Conservation (phyloP, 1,140 invertebrate species). For the Brachionus paranguensis region DNA sequence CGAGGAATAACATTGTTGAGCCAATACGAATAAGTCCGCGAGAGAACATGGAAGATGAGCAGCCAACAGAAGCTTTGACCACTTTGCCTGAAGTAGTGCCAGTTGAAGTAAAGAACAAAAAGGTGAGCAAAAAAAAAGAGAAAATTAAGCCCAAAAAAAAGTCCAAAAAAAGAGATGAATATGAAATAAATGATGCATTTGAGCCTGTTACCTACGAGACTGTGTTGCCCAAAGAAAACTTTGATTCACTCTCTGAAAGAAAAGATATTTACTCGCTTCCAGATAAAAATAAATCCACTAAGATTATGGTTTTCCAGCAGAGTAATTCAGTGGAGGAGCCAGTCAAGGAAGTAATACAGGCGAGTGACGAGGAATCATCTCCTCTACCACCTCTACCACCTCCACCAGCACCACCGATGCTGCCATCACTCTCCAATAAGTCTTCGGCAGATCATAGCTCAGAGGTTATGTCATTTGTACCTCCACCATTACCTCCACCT, state of each 20-base stretch:
- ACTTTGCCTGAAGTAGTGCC: not conserved
- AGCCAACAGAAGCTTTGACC: not conserved
- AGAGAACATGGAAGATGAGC: not conserved
- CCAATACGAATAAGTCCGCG: not conserved
- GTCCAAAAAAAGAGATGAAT: not conserved
- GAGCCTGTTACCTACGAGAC: not conserved
- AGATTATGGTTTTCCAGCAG: not conserved
- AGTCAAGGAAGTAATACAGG: not conserved
- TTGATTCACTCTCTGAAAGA: not conserved
- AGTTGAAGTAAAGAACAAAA: not conserved
- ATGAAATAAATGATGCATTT: slow-evolving; percentile 16
- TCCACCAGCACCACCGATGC: not conserved
- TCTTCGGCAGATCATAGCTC: not conserved
- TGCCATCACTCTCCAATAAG: not conserved
- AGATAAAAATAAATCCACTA: not conserved
- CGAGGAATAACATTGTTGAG: not conserved
- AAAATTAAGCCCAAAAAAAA: not conserved
- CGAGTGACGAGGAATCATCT: not conserved
- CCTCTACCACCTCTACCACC: not conserved
- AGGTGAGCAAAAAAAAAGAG: not conserved
- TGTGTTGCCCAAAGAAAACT: not conserved
- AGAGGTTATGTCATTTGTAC: not conserved
- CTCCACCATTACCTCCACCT: not conserved
- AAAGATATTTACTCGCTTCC: not conserved
- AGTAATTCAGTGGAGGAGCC: not conserved